A percentile compares a stretch with the other conserved stretches of the same genome.
phyloP scores from a whole-genome alignment of 2,797 vertebrate genomes.

The Typhlichthys subterraneus region DNA sequence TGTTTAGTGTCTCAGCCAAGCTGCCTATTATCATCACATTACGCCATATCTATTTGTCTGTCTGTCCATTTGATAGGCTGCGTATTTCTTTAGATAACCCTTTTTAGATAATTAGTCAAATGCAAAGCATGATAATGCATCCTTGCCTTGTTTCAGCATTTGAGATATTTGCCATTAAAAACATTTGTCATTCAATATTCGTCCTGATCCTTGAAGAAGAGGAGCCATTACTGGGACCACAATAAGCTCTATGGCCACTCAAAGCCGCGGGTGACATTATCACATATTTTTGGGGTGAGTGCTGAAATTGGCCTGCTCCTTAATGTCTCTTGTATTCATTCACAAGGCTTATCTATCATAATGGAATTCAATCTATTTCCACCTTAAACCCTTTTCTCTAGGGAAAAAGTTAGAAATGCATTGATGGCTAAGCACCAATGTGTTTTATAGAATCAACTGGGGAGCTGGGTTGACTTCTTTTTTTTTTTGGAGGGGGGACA shows the following conservation, averaged over 20 bases:
- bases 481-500: background rate
- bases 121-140: background rate
- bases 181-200: background rate
- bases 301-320: slow-evolving; percentile 60
- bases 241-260: slow-evolving; percentile 35
- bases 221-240: slow-evolving; percentile 27
- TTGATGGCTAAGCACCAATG: slow-evolving; percentile 9
- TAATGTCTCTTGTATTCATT: slow-evolving; percentile 69
- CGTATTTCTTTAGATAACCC: too few species aligned
- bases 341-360: slow-evolving; percentile 63
- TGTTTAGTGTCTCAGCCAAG: too few species aligned
- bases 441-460: background rate
- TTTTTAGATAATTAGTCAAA: background rate
- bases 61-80: too few species aligned
- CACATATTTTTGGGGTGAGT: slow-evolving; percentile 71
- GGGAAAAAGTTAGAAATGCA: slow-evolving; percentile 11
- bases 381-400: slow-evolving; percentile 22
- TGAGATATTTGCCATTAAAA: background rate
- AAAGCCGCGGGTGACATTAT: slow-evolving; percentile 69
- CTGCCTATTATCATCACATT: too few species aligned
- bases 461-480: slow-evolving; percentile 6
- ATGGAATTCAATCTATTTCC: slow-evolving; percentile 50
- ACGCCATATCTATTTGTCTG: too few species aligned
- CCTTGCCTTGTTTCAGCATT: background rate
- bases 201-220: slow-evolving; percentile 26